Percentiles rank a stretch among this genome's conserved stretches.
These are phyloP conservation scores for Pycnomerus fuliginosus DNA, from an alignment of 2,888 invertebrate species.

Conservation along the genomic window DNA sequence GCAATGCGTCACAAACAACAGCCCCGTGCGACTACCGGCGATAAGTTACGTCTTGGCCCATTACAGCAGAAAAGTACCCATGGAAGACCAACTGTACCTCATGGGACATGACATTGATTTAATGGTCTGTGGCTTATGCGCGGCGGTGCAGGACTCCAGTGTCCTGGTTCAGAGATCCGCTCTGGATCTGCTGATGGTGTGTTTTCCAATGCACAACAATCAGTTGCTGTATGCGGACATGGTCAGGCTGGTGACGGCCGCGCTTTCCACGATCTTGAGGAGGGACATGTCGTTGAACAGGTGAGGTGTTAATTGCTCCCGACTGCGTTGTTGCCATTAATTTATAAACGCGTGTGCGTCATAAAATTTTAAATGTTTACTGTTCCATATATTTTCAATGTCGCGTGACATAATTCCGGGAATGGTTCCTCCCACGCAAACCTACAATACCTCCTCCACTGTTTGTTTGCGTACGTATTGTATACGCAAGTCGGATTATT, in stretches of 20 bases:
- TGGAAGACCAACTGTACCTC: slow-evolving; percentile 79
- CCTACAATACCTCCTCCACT: too few relatives aligned
- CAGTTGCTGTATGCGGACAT: slow-evolving; percentile 69
- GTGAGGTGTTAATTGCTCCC: too few relatives aligned
- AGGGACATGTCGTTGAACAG: slow-evolving; percentile 89
- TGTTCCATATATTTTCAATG: too few relatives aligned
- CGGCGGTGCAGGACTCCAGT: slow-evolving; percentile 75
- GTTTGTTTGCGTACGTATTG: too few relatives aligned
- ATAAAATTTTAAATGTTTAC: too few relatives aligned
- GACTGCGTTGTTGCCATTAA: too few relatives aligned
- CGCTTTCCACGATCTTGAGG: slow-evolving; percentile 72
- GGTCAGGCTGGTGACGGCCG: slow-evolving; percentile 70
- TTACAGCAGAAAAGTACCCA: slow-evolving; percentile 73
- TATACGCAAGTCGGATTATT: too few relatives aligned
- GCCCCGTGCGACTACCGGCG: slow-evolving; percentile 77
- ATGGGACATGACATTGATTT: slow-evolving; percentile 83
- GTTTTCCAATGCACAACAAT: slow-evolving; percentile 82
- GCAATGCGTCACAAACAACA: slow-evolving; percentile 81
- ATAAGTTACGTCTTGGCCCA: slow-evolving; percentile 77
- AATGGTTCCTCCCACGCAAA: too few relatives aligned
- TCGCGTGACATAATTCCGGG: too few relatives aligned
- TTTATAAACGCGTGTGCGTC: too few relatives aligned
- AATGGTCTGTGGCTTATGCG: slow-evolving; percentile 78
- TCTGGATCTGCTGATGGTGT: slow-evolving; percentile 77
- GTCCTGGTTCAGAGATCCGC: slow-evolving; percentile 84